Evolutionary conservation across 1,140 invertebrate genomes (phyloP), one percentile per base, ranked within the genome.

Genomic region (Cotesia typhae): DNA sequence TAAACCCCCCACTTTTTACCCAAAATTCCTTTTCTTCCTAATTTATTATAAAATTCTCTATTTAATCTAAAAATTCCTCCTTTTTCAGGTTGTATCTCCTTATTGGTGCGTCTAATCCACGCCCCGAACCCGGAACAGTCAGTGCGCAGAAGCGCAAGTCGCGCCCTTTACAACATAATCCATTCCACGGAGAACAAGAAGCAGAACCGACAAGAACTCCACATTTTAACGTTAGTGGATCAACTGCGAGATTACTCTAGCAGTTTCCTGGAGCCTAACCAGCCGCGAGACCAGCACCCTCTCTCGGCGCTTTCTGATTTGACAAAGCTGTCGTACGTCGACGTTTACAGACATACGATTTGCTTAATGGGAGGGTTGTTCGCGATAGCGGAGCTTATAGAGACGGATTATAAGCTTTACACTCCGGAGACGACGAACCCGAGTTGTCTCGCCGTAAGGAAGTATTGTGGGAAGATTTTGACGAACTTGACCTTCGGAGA

Each of bases 401-500:
- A 96, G 80, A 91, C 93, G 57, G 96, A 98, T 85, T 94, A 96
- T 81, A 89, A 91, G 52, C 90, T 91, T 0, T 94, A 97, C 79
- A 94, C 94, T 2, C 93, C 92, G 78, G 91, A 91, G 52, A 91
- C 89, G 68, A 90, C 90, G 68, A 93, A 95, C 80, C 90, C 90
- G 70, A 92, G 95, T 73, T 98, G 96, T 83, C 91, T 96, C 55
- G 94, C 95, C 0, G 89, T 98, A 81, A 88, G 97, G 60, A 91
- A 95, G 72, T 98, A 98, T 82, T 94, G 95, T 1, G 94, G 96
- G 60, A 98, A 98, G 96, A 95, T 96, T 0, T 84, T 99, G n/a
- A 99, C 97, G 0, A 98, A 99, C 85, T 87, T 99, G 0, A 98
- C 97, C 0, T 98, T 98, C 82, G 96, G 96, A 10, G 96, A 98